phyloP scores from a whole-genome alignment of 2,797 vertebrate species.

The Diplodus sargus region DNA sequence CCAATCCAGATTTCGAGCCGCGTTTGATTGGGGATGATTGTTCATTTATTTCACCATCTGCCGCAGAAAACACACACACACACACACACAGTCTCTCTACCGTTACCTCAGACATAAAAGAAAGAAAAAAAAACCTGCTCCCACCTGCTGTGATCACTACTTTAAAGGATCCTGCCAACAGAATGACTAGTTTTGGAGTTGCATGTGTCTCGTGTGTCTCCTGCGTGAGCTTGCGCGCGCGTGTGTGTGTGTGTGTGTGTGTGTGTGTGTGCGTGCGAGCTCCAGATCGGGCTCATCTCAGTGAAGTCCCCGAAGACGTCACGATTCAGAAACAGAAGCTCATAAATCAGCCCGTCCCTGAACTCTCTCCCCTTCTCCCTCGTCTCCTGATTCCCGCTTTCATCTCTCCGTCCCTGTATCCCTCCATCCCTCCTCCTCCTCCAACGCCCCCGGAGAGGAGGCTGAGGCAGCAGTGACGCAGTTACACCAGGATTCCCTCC shows the following conservation, averaged over 20 bases:
- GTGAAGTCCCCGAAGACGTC: slow-evolving; percentile 69
- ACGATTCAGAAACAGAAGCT: slow-evolving; percentile 77
- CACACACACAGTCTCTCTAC: background rate
- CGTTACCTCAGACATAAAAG: slow-evolving; percentile 56
- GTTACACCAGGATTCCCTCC: slow-evolving; percentile 81
- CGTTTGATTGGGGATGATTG: slow-evolving; percentile 73
- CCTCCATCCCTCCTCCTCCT: slow-evolving; percentile 30
- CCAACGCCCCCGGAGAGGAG: slow-evolving; percentile 59
- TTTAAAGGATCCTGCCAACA: slow-evolving; percentile 64
- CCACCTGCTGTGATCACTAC: slow-evolving; percentile 58
- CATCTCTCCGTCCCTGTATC: slow-evolving; percentile 68
- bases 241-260: slow-evolving; percentile 8
- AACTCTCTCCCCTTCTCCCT: slow-evolving; percentile 59
- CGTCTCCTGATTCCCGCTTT: slow-evolving; percentile 58
- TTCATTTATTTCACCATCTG: slow-evolving; percentile 81
- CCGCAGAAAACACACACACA: slow-evolving; percentile 29
- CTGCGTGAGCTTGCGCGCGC: slow-evolving; percentile 41
- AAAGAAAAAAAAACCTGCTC: slow-evolving; percentile 5
- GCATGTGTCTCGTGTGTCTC: slow-evolving; percentile 49
- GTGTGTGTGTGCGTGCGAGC: slow-evolving; percentile 23
- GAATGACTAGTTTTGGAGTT: slow-evolving; percentile 50
- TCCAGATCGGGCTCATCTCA: slow-evolving; percentile 64
- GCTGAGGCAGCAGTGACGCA: slow-evolving; percentile 80
- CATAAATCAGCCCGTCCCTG: slow-evolving; percentile 82
- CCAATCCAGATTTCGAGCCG: slow-evolving; percentile 50